Evolutionary conservation across 2,888 invertebrate genomes (phyloP).

Genomic region (Gandaritis pyraliata): DNA sequence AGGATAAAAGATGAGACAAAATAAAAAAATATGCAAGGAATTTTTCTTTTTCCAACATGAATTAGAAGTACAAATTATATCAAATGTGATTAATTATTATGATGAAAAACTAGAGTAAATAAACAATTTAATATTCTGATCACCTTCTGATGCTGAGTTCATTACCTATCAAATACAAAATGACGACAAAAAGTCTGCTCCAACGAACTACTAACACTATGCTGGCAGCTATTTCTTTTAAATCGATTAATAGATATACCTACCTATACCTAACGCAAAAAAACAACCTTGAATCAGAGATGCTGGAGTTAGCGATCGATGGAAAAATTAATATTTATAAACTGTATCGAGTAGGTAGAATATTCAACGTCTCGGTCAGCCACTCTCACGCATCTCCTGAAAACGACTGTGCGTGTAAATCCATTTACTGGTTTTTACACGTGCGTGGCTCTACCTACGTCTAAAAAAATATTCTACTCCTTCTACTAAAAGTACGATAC

Average conservation of each 20-base stretch:
- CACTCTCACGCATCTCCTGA: conserved; percentile 60
- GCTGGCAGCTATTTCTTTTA: conserved; percentile 59
- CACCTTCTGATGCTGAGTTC: too few relatives aligned
- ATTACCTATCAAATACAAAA: too few relatives aligned
- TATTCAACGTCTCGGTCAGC: conserved; percentile 75
- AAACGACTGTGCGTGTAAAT: conserved; percentile 31
- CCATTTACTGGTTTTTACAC: not conserved
- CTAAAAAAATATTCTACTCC: too few relatives aligned
- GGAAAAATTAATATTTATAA: conserved; percentile 67
- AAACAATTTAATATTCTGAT: too few relatives aligned
- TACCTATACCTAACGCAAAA: conserved; percentile 64
- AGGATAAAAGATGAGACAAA: too few relatives aligned
- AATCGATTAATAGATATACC: conserved; percentile 40
- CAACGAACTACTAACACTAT: conserved; percentile 41
- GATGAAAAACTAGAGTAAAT: too few relatives aligned
- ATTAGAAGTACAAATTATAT: too few relatives aligned
- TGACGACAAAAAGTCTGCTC: conserved; percentile 19
- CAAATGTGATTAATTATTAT: too few relatives aligned
- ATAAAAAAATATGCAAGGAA: too few relatives aligned
- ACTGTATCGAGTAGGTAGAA: conserved; percentile 50
- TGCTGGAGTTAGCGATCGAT: conserved; percentile 70
- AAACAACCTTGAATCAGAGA: conserved; percentile 71
- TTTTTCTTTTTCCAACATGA: too few relatives aligned
- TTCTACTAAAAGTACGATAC: too few relatives aligned
- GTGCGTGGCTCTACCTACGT: not conserved